These are phyloP conservation scores for Leptinotarsa tumamoca DNA, from an alignment of 2,888 invertebrate species.

Conservation along the genomic window DNA sequence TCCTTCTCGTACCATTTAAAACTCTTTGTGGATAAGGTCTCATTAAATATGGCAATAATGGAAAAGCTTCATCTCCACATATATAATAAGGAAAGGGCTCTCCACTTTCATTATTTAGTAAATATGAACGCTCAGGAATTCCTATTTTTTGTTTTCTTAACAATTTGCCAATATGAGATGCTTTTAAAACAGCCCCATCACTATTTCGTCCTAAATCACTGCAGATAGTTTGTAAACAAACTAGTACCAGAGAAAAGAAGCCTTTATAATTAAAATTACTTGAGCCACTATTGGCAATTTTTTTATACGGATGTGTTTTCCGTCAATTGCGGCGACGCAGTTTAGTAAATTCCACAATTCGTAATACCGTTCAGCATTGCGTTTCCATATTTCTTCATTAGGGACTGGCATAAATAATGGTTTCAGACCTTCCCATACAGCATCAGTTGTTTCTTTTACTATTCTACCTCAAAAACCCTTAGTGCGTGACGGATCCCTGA, in stretches of 20 bases:
- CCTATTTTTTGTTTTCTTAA: slow-evolving; percentile 24
- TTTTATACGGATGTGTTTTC: slow-evolving; percentile 20
- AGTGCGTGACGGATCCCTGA: too few species aligned
- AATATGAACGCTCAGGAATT: slow-evolving; percentile 19
- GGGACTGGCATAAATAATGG: slow-evolving; percentile 25
- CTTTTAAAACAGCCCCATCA: slow-evolving; percentile 30
- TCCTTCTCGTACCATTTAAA: slow-evolving; percentile 13
- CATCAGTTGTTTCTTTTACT: slow-evolving; percentile 24
- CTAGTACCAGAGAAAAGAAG: slow-evolving; percentile 26
- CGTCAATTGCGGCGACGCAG: slow-evolving; percentile 23
- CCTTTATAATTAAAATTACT: slow-evolving; percentile 31
- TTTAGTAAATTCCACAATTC: slow-evolving; percentile 27
- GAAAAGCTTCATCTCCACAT: slow-evolving; percentile 27
- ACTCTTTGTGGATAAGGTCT: slow-evolving; percentile 18
- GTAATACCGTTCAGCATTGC: slow-evolving; percentile 28
- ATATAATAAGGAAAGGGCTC: slow-evolving; percentile 19
- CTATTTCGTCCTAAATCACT: slow-evolving; percentile 30
- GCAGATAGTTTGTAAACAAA: slow-evolving; percentile 26
- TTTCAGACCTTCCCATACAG: slow-evolving; percentile 23
- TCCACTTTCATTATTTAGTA: slow-evolving; percentile 22
- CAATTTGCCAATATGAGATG: slow-evolving; percentile 21
- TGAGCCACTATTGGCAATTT: slow-evolving; percentile 24
- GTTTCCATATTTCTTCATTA: slow-evolving; percentile 24
- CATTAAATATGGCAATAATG: slow-evolving; percentile 23
- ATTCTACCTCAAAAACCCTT: neutral